Base-by-base conservation (phyloP, 2,888 invertebrate genomes). In the Theodoxus fluviatilis region DNA sequence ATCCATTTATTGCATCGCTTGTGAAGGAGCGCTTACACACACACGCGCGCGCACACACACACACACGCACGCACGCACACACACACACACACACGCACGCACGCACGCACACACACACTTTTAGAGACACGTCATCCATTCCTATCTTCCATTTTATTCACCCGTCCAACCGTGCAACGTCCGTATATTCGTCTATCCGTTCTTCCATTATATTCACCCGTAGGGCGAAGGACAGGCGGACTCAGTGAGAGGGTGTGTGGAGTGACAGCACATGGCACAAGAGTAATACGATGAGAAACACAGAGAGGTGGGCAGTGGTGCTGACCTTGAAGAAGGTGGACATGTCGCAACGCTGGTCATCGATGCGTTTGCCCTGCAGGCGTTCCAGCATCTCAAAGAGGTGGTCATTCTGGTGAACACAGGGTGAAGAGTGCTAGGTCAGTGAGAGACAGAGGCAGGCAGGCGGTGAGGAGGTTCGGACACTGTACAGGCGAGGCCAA, bases 341-440 rank as follows among this genome's bases (percentile, higher is more conserved):
- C 85, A 98, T 90, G 81, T 94, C 95, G 88, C 97, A 98, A 89
- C 98, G 92, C 90, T 98, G 98, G 90, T 98, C 98, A 87, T 98
- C 96, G 85, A 98, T 90, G 75, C 98, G 92, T 80, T 94, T 94
- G 90, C 95, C 94, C 89, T 98, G 97, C 79, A 96, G 94, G 85
- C 94, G 92, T 88, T 97, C 96, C 85, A 98, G 90, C 82, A 98
- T 90, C 88, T 96, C 96, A 88, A 98, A 96, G 80, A 98, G 91
- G 73, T 87, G 81, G 57, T 78, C 82, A 47, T 87, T 82, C 88
- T 88, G 78, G 66, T 81, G 81, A 65, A 61, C 35, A 12, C 7
- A 69, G 22, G n/a, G 22, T 40, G 15, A 28, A 3, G 18, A n/a
- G 31, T 43, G n/a, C 7, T 40, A 18, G 22, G 18, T 1, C 28